phyloP scores from a whole-genome alignment of 2,797 vertebrate genomes.

The Oreortyx pictus region DNA sequence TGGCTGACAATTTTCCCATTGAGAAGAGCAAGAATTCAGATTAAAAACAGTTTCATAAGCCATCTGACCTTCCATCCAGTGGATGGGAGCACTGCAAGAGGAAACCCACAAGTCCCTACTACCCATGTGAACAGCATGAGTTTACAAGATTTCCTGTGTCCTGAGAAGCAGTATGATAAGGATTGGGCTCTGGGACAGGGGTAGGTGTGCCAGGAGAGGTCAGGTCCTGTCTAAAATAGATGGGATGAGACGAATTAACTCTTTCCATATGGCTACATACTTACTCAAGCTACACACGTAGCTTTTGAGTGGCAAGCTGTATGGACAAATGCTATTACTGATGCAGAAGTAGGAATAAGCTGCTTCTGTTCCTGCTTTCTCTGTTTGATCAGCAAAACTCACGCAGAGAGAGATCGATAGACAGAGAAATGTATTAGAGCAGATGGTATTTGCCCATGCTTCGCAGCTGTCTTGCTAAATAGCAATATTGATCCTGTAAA shows the following conservation, averaged over 20 bases:
- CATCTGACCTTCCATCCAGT: background rate
- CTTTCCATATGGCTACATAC: background rate
- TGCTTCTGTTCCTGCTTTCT: background rate
- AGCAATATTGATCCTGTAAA: slow-evolving; percentile 34
- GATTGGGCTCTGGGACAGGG: background rate
- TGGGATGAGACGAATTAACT: background rate
- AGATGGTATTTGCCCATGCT: background rate
- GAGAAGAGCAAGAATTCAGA: background rate
- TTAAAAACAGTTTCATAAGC: background rate
- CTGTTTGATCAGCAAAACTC: background rate
- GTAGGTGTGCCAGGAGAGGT: background rate
- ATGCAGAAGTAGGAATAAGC: background rate
- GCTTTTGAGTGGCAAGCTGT: background rate
- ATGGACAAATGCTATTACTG: background rate
- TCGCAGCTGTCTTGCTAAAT: slow-evolving; percentile 8
- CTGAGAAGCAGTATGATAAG: background rate
- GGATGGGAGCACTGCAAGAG: background rate
- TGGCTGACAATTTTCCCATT: background rate
- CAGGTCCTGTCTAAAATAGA: background rate
- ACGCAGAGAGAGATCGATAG: background rate
- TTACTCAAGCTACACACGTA: background rate
- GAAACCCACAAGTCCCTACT: background rate
- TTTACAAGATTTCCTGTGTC: background rate
- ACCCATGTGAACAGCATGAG: background rate
- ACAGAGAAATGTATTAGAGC: background rate